Percentiles rank a stretch among this genome's conserved stretches.
Evolutionary conservation across 2,113 vertebrate species (phyloP).

Genomic region (Larimichthys polyactis): DNA sequence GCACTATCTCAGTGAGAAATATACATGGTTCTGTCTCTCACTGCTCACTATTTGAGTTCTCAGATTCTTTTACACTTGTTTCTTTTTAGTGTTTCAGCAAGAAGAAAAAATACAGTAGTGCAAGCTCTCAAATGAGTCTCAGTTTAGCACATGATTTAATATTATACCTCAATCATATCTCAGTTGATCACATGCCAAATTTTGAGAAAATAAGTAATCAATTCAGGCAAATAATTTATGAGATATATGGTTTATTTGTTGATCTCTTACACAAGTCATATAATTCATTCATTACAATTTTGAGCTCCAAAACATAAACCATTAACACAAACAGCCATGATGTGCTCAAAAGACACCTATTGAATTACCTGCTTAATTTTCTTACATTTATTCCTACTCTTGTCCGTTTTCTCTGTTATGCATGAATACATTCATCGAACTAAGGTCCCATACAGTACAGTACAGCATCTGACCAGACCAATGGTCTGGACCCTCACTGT

Average conservation of each 20-base stretch:
- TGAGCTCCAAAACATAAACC: no score
- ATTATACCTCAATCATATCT: neutral
- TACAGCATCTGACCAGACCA: no score
- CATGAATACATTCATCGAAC: no score
- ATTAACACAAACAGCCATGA: no score
- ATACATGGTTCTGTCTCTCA: neutral
- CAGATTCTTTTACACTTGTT: neutral
- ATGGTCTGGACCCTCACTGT: no score
- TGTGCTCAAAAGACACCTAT: no score
- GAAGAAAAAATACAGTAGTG: neutral
- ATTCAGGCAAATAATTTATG: neutral
- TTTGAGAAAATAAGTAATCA: conserved; percentile 1
- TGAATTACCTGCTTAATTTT: no score
- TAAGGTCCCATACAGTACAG: no score
- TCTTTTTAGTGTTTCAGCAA: neutral
- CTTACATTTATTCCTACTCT: no score
- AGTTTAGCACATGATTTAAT: neutral
- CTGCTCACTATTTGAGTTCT: conserved; percentile 12
- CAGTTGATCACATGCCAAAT: neutral
- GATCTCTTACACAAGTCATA: no score
- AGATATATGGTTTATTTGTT: neutral
- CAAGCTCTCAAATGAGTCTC: conserved; percentile 6
- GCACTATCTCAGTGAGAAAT: neutral
- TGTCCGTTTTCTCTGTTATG: no score
- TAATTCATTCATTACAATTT: no score